Conservation (phyloP, 2,888 invertebrate genomes). For the Ectobius pallidus region DNA sequence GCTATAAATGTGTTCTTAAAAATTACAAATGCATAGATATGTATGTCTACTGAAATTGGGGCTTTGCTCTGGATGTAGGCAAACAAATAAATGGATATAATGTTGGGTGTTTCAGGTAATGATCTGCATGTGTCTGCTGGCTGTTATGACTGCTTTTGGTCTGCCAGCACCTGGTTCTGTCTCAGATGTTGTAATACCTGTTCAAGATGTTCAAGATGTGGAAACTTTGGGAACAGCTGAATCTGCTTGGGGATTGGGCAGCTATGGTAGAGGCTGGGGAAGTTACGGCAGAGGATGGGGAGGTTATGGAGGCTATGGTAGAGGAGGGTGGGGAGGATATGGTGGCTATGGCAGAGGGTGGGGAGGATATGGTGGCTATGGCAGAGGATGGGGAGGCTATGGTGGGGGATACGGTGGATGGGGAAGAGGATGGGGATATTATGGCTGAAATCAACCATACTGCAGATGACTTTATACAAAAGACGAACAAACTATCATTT, state of each 20-base stretch:
- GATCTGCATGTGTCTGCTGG: no score
- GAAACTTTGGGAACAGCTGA: background rate
- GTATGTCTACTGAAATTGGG: no score
- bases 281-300: background rate
- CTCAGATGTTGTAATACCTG: no score
- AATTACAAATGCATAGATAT: no score
- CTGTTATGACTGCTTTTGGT: no score
- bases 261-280: background rate
- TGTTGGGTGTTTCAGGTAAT: no score
- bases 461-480: background rate
- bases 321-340: background rate
- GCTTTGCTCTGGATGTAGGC: no score
- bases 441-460: background rate
- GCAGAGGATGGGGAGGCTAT: background rate
- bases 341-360: background rate
- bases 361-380: background rate
- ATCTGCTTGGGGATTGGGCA: background rate
- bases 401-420: background rate
- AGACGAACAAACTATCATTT: no score
- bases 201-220: background rate
- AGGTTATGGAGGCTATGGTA: background rate
- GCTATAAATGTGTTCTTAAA: no score
- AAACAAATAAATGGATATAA: no score
- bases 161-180: no score
- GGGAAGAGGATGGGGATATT: background rate